A percentile compares a stretch with the other conserved stretches of the same genome.
phyloP scores from a whole-genome alignment of 2,888 invertebrate species.

The Aethes cnicana region DNA sequence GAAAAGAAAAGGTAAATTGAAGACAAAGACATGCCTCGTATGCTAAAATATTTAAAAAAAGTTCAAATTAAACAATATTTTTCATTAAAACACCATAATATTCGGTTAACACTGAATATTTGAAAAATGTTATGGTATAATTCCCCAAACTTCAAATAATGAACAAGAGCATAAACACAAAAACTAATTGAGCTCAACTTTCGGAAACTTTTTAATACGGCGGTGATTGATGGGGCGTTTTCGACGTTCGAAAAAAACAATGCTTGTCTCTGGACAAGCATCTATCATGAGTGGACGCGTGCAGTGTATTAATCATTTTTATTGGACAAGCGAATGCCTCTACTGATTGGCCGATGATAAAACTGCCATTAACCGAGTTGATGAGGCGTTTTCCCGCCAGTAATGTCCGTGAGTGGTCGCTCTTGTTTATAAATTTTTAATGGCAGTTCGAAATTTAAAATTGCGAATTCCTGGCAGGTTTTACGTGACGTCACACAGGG shows the following conservation, averaged over 20 bases:
- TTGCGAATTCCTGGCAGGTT: neutral
- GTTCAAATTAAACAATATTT: no score
- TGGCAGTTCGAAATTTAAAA: slow-evolving; percentile 9
- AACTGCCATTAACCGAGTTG: slow-evolving; percentile 58
- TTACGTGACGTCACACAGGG: no score
- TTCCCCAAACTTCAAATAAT: neutral
- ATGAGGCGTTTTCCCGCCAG: slow-evolving; percentile 30
- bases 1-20: no score
- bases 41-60: no score
- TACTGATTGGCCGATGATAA: slow-evolving; percentile 69
- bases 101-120: no score
- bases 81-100: no score
- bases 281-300: slow-evolving; percentile 62
- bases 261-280: slow-evolving; percentile 35
- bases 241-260: slow-evolving; percentile 21
- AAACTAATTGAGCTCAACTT: slow-evolving; percentile 16
- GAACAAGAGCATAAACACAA: slow-evolving; percentile 8
- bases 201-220: slow-evolving; percentile 24
- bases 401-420: slow-evolving; percentile 10
- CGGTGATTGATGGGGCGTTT: slow-evolving; percentile 23
- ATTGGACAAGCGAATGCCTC: slow-evolving; percentile 58
- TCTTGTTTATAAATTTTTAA: slow-evolving; percentile 1
- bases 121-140: no score
- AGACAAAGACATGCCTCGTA: no score
- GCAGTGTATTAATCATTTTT: slow-evolving; percentile 68